These are phyloP conservation scores for Andrena dorsata DNA, from an alignment of 2,888 invertebrate genomes.

Conservation along the genomic window DNA sequence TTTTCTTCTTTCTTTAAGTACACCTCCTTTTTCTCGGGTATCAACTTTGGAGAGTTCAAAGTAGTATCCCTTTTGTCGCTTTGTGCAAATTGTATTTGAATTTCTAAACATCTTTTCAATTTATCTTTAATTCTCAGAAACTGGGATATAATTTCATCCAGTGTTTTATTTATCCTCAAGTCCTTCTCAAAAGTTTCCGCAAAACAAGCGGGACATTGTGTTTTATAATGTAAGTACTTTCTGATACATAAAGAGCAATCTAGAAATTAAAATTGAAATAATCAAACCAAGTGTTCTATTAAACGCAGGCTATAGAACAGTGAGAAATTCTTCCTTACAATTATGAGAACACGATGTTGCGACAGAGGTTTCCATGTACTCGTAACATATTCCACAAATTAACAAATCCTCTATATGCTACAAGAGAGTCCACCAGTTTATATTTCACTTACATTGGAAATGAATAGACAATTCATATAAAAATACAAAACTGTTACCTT, in stretches of 20 bases:
- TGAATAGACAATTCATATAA: neutral
- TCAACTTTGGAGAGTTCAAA: neutral
- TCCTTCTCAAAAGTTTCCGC: conserved; percentile 85
- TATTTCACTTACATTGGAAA: neutral
- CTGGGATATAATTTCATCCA: conserved; percentile 84
- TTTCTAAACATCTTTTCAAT: conserved; percentile 61
- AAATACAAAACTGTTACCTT: conserved; percentile 71
- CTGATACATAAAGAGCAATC: conserved; percentile 86
- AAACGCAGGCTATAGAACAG: neutral
- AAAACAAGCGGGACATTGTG: conserved; percentile 86
- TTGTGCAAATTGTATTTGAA: conserved; percentile 11
- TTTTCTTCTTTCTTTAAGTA: conserved; percentile 4
- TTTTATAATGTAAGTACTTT: conserved; percentile 85
- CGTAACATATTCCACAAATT: conserved; percentile 86
- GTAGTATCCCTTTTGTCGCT: neutral
- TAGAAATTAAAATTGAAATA: conserved; percentile 75
- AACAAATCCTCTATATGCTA: conserved; percentile 85
- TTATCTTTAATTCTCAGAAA: conserved; percentile 80
- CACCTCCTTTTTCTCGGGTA: neutral
- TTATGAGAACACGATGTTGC: conserved; percentile 86
- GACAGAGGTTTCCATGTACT: conserved; percentile 85
- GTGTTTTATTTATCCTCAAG: conserved; percentile 84
- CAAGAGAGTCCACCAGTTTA: conserved; percentile 56
- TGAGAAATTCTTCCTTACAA: conserved; percentile 81
- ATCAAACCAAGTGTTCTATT: conserved; percentile 10